phyloP scores from a whole-genome alignment of 2,797 vertebrate species.

The Coccyzus lansbergi region DNA sequence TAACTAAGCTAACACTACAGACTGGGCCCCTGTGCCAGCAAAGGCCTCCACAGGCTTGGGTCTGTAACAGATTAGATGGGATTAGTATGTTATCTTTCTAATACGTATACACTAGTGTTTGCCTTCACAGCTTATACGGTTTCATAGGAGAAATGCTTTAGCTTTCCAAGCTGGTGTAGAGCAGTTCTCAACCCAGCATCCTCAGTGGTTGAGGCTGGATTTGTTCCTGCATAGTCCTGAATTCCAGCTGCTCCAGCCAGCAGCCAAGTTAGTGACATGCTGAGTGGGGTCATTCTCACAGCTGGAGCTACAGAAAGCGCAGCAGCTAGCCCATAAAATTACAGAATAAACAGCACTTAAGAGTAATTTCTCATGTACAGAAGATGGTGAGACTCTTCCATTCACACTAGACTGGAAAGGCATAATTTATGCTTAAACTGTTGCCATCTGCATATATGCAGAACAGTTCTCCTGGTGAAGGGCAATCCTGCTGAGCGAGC shows the following conservation, averaged over 20 bases:
- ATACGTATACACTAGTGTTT: background rate
- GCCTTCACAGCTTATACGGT: background rate
- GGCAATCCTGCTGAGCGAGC: background rate
- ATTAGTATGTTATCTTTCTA: background rate
- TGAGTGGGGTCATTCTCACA: background rate
- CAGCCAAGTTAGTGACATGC: background rate
- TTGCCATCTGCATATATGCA: background rate
- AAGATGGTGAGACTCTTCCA: background rate
- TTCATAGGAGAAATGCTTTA: background rate
- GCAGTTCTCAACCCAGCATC: background rate
- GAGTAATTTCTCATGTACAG: background rate
- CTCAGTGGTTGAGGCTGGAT: background rate
- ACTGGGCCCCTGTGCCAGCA: background rate
- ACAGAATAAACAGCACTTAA: background rate
- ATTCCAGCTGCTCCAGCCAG: background rate
- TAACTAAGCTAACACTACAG: background rate
- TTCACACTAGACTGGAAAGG: background rate
- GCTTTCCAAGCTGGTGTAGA: background rate
- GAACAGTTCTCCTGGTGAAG: background rate
- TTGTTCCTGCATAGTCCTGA: background rate
- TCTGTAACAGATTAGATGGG: background rate
- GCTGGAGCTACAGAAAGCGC: background rate
- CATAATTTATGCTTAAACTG: background rate
- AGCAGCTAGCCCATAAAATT: background rate
- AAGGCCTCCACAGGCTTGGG: background rate